Conservation (phyloP, 2,888 invertebrate genomes). For the Graphium colonna region DNA sequence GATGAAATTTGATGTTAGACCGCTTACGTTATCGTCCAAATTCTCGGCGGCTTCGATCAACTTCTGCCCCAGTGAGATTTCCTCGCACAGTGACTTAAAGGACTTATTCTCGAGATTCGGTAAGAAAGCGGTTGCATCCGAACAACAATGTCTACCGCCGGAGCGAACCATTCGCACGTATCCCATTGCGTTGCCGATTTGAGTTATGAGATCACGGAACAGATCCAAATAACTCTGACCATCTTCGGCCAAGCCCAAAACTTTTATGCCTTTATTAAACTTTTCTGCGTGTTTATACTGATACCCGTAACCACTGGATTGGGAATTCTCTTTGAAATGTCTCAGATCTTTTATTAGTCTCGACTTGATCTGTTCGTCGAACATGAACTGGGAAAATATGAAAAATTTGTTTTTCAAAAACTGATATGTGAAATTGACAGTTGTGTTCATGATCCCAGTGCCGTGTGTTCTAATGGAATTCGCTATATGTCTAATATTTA, state of each 20-base stretch:
- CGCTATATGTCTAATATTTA: slow-evolving; percentile 96
- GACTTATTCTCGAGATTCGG: slow-evolving; percentile 84
- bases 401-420: slow-evolving; percentile 95
- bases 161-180: slow-evolving; percentile 96
- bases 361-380: slow-evolving; percentile 98
- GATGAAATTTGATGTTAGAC: slow-evolving; percentile 90
- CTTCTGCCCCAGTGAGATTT: slow-evolving; percentile 79
- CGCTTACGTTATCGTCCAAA: slow-evolving; percentile 88
- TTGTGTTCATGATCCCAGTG: slow-evolving; percentile 96
- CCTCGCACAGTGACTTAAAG: slow-evolving; percentile 82
- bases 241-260: slow-evolving; percentile 89
- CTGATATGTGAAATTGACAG: slow-evolving; percentile 95
- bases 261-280: slow-evolving; percentile 94
- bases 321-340: slow-evolving; percentile 88
- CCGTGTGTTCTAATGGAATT: slow-evolving; percentile 98
- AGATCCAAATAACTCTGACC: slow-evolving; percentile 95
- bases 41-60: slow-evolving; percentile 84
- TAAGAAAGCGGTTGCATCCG: slow-evolving; percentile 93
- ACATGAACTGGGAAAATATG: slow-evolving; percentile 97
- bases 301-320: slow-evolving; percentile 84
- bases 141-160: slow-evolving; percentile 95
- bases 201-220: slow-evolving; percentile 94
- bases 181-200: slow-evolving; percentile 98
- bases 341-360: slow-evolving; percentile 93
- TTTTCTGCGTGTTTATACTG: slow-evolving; percentile 95